Percentiles rank a stretch among this genome's conserved stretches.
phyloP scores from a whole-genome alignment of 2,888 invertebrate species.

The Lymantria monacha region DNA sequence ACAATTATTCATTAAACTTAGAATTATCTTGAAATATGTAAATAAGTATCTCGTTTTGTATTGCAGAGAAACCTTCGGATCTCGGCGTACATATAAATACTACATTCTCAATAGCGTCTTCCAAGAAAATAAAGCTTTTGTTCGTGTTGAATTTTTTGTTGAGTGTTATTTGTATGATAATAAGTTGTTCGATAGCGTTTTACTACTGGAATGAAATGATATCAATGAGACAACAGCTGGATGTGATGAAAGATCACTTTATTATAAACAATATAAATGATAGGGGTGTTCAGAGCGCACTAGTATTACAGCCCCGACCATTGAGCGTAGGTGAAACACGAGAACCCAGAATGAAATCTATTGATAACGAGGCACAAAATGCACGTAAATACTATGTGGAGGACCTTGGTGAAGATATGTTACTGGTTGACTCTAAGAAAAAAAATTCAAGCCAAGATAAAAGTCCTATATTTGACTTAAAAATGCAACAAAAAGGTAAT shows the following conservation, averaged over 20 bases:
- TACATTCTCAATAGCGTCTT: slow-evolving; percentile 74
- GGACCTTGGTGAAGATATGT: slow-evolving; percentile 65
- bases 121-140: slow-evolving; percentile 74
- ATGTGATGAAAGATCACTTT: slow-evolving; percentile 61
- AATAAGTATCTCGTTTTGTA: slow-evolving; percentile 29
- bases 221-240: slow-evolving; percentile 64
- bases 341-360: slow-evolving; percentile 48
- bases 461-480: slow-evolving; percentile 43
- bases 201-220: slow-evolving; percentile 74
- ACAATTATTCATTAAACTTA: not conserved
- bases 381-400: slow-evolving; percentile 63
- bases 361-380: slow-evolving; percentile 39
- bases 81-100: slow-evolving; percentile 76
- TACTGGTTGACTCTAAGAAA: slow-evolving; percentile 66
- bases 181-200: slow-evolving; percentile 66
- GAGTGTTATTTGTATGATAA: slow-evolving; percentile 63
- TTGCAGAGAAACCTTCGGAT: slow-evolving; percentile 69
- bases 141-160: slow-evolving; percentile 71
- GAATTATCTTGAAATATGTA: not conserved
- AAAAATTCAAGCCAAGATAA: slow-evolving; percentile 53
- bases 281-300: slow-evolving; percentile 50
- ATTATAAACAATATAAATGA: slow-evolving; percentile 53
- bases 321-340: slow-evolving; percentile 37
- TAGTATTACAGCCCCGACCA: slow-evolving; percentile 46
- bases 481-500: slow-evolving; percentile 63